A percentile compares a stretch with the other conserved stretches of the same genome.
Evolutionary conservation across 2,888 invertebrate species (phyloP).

Genomic region (Ceratothoa steindachneri): DNA sequence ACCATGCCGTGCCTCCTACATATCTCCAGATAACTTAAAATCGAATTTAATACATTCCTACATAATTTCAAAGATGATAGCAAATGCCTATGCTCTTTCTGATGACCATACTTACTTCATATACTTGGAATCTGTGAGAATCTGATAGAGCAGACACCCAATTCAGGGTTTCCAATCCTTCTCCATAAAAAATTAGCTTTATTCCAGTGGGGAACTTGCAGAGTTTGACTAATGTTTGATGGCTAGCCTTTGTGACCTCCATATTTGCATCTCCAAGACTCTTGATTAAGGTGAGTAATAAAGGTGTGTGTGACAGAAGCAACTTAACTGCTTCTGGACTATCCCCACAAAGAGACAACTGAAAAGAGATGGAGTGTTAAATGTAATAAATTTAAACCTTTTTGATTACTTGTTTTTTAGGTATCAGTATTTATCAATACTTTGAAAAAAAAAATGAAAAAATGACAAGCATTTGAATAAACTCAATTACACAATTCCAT

Average conservation of each 20-base stretch:
- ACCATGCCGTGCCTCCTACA: too few relatives aligned
- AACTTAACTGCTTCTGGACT: neutral
- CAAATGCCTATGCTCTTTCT: too few relatives aligned
- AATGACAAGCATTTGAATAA: too few relatives aligned
- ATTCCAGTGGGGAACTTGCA: neutral
- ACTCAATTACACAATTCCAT: too few relatives aligned
- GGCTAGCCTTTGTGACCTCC: neutral
- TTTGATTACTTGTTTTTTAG: too few relatives aligned
- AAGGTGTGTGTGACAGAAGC: neutral
- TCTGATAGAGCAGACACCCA: neutral
- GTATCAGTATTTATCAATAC: too few relatives aligned
- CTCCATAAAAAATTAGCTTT: neutral
- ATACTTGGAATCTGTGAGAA: neutral
- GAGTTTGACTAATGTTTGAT: neutral
- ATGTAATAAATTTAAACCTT: too few relatives aligned
- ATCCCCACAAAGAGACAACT: neutral
- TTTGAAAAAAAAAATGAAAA: too few relatives aligned
- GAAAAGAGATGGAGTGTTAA: neutral
- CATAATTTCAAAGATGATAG: too few relatives aligned
- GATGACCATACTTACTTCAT: constrained; percentile 4
- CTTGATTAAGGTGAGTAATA: neutral
- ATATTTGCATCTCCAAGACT: neutral
- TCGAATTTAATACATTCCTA: too few relatives aligned
- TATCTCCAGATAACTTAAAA: too few relatives aligned
- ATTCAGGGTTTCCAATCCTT: neutral